Conservation (phyloP, 2,888 invertebrate genomes). For the Synergus gifuensis region DNA sequence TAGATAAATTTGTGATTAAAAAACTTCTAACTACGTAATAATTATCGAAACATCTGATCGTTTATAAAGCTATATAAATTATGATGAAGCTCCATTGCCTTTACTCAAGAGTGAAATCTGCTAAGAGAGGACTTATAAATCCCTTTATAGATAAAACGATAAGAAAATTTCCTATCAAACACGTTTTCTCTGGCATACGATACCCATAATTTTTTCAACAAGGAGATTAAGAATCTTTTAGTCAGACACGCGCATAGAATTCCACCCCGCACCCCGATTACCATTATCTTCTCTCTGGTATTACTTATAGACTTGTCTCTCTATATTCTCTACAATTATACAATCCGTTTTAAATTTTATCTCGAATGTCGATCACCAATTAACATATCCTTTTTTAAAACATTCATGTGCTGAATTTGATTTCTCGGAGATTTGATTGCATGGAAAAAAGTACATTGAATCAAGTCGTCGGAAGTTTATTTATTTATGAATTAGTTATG, state of each 20-base stretch:
- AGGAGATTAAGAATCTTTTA: slow-evolving; percentile 28
- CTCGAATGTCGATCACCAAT: background rate
- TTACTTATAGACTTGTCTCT: slow-evolving; percentile 2
- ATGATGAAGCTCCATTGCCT: background rate
- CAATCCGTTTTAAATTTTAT: background rate
- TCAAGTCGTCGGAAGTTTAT: too few relatives aligned
- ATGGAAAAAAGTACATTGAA: too few relatives aligned
- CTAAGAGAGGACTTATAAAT: background rate
- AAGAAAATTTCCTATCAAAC: slow-evolving; percentile 18
- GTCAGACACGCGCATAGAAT: slow-evolving; percentile 28
- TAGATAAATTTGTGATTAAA: too few relatives aligned
- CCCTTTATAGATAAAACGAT: slow-evolving; percentile 2
- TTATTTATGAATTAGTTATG: too few relatives aligned
- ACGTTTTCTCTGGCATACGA: slow-evolving; percentile 29
- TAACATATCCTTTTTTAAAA: background rate
- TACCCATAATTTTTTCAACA: slow-evolving; percentile 16
- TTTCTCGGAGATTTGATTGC: too few relatives aligned
- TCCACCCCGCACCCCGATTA: background rate
- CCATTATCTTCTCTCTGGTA: background rate
- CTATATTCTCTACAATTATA: background rate
- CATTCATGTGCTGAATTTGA: background rate
- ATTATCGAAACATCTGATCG: background rate
- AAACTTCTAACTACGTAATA: too few relatives aligned
- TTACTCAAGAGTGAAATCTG: background rate
- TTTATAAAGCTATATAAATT: background rate